Evolutionary conservation across 2,113 vertebrate species (phyloP), one percentile per base, ranked within the genome.

Genomic region (Manacus vitellinus): DNA sequence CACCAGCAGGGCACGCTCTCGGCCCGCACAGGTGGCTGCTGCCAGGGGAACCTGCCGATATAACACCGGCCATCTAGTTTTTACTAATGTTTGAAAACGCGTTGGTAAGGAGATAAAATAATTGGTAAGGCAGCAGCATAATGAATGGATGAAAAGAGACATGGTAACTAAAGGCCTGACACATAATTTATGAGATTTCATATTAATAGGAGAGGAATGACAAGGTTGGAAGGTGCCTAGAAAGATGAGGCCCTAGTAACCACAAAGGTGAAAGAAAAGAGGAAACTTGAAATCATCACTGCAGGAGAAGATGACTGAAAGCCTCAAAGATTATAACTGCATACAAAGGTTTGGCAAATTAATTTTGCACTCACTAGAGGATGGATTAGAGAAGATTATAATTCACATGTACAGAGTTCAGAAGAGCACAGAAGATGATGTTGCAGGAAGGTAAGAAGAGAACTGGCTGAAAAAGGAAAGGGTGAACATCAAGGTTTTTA

Each of bases 1-100:
- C 47, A 67, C 93, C 96, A 93, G 95, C 41, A 96, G 96, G 75
- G 66, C 12, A 95, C 91, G 87, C 95, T 96, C 95, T 85, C 81
- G 84, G 95, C 9, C 86, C 44, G 87, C 52, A 46, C 2, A 74
- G 55, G 56, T 14, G 6, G 56, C 73, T 65, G 70, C 56, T 66
- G 17, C 73, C 74, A 12, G 62, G 5, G 6, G 17, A 49, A 68
- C 66, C 14, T 7, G 0, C 39, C 37, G 31, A 11, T 52, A 9
- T 28, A 49, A 23, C 11, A 3, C 1, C 5, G 30, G 12, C 37
- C 67, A 47, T 17, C 25, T 8, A 46, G 33, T 25, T 82, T 35
- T 71, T 10, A 75, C 28, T 13, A 16, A 39, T 17, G 77, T 49
- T 93, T 79, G 52, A 94, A 87, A 89, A 54, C 2, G 52, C 12